These are phyloP conservation scores for Chitala chitala DNA, from an alignment of 2,113 vertebrate species.

Conservation along the genomic window DNA sequence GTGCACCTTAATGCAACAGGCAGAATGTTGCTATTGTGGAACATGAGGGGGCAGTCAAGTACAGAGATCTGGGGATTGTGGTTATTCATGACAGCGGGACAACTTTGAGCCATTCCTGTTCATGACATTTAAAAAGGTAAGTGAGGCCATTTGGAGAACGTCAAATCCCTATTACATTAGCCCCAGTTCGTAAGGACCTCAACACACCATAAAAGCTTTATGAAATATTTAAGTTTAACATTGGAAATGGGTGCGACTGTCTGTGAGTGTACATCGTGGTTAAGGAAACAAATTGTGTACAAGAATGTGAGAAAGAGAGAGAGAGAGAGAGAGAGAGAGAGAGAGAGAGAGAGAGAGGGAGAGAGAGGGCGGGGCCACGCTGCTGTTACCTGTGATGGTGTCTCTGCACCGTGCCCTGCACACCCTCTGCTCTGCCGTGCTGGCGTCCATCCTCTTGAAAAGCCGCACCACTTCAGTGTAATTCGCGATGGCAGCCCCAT, in stretches of 20 bases:
- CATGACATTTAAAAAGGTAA: constrained; percentile 74
- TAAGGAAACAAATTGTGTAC: neutral
- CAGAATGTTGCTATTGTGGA: constrained; percentile 55
- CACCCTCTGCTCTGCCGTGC: constrained; percentile 57
- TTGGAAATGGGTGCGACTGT: constrained; percentile 55
- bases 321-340: neutral
- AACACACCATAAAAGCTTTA: constrained; percentile 56
- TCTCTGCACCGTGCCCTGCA: constrained; percentile 70
- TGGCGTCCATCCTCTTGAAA: constrained; percentile 71
- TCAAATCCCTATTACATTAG: constrained; percentile 64
- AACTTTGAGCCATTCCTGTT: constrained; percentile 57
- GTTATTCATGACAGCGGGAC: constrained; percentile 64
- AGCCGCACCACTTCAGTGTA: constrained; percentile 82
- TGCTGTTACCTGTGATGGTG: constrained; percentile 73
- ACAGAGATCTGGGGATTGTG: constrained; percentile 61
- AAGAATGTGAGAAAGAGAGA: neutral
- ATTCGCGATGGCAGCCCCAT: constrained; percentile 88
- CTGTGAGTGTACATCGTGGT: constrained; percentile 40
- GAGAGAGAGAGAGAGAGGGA: neutral
- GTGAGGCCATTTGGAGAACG: constrained; percentile 65
- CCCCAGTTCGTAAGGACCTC: constrained; percentile 60
- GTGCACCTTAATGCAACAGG: constrained; percentile 31
- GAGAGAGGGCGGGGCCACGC: constrained; percentile 29
- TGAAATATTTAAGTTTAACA: constrained; percentile 65
- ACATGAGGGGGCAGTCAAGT: constrained; percentile 66